These are phyloP conservation scores for Cosmopolites sordidus DNA, from an alignment of 2,888 invertebrate species.

Conservation along the genomic window DNA sequence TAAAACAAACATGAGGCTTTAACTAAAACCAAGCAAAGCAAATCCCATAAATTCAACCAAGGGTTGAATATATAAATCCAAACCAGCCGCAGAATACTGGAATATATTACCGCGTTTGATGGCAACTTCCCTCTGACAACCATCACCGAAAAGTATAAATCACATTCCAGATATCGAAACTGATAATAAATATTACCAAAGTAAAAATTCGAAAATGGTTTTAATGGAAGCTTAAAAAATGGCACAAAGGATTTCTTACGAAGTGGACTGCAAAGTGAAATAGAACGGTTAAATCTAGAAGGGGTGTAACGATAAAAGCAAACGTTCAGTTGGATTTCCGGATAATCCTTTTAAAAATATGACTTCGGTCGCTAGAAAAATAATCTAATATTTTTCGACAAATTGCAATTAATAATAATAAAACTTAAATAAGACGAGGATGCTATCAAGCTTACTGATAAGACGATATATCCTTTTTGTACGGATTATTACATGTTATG, in stretches of 20 bases:
- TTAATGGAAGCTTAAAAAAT: too few species aligned
- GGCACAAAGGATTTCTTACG: too few species aligned
- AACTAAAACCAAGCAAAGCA: slow-evolving; percentile 1
- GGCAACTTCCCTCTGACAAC: neutral
- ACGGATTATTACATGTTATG: neutral
- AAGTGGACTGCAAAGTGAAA: neutral
- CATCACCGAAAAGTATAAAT: neutral
- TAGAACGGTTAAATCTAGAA: neutral
- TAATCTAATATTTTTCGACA: neutral
- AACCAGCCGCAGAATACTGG: neutral
- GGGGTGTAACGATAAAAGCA: neutral
- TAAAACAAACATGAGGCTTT: slow-evolving; percentile 1
- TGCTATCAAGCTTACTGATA: neutral
- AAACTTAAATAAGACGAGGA: neutral
- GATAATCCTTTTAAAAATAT: neutral
- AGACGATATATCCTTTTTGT: neutral
- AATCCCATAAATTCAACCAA: slow-evolving; percentile 1
- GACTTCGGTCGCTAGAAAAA: neutral
- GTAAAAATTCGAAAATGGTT: too few species aligned
- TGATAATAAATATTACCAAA: too few species aligned
- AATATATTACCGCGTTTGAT: neutral
- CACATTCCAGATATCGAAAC: neutral
- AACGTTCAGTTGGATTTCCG: neutral
- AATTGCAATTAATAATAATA: neutral
- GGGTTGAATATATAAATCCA: neutral